Percentiles rank a stretch among this genome's conserved stretches.
Conservation (phyloP, 2,113 vertebrate species). For the Dipodomys spectabilis region DNA sequence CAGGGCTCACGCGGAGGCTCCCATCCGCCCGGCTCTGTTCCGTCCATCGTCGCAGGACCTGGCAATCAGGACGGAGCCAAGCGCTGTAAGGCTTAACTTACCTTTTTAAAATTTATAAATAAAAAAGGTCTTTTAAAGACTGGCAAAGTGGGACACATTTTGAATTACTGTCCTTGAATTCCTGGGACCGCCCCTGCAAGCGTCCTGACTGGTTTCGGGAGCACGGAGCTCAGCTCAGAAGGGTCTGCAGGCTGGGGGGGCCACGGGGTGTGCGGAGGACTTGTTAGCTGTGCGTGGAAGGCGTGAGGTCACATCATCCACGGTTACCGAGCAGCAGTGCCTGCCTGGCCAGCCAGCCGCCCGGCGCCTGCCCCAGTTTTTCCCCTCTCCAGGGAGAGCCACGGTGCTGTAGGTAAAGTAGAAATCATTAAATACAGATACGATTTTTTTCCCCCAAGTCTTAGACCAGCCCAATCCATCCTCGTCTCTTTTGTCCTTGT, state of each 20-base stretch:
- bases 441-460: background rate
- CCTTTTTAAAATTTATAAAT: background rate
- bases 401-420: background rate
- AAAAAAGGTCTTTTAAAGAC: constrained; percentile 38
- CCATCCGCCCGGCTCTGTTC: too few relatives aligned
- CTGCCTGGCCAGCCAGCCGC: background rate
- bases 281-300: background rate
- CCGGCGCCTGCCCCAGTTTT: background rate
- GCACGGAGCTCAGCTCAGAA: constrained; percentile 57
- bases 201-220: constrained; percentile 69
- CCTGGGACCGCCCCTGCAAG: constrained; percentile 19
- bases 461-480: constrained; percentile 31
- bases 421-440: constrained; percentile 59
- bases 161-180: constrained; percentile 69
- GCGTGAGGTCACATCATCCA: constrained; percentile 49
- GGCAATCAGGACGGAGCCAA: constrained; percentile 59
- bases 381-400: background rate
- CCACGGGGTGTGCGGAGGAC: constrained; percentile 15
- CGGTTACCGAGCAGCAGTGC: constrained; percentile 52
- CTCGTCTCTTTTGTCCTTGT: constrained; percentile 71
- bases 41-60: constrained; percentile 3
- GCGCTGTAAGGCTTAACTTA: constrained; percentile 54
- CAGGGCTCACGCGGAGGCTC: too few relatives aligned
- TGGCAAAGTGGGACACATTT: constrained; percentile 57
- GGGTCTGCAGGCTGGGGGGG: constrained; percentile 52